Evolutionary conservation across 2,797 vertebrate genomes (phyloP), one percentile per base, ranked within the genome.

Genomic region (Sebastes oblongus): DNA sequence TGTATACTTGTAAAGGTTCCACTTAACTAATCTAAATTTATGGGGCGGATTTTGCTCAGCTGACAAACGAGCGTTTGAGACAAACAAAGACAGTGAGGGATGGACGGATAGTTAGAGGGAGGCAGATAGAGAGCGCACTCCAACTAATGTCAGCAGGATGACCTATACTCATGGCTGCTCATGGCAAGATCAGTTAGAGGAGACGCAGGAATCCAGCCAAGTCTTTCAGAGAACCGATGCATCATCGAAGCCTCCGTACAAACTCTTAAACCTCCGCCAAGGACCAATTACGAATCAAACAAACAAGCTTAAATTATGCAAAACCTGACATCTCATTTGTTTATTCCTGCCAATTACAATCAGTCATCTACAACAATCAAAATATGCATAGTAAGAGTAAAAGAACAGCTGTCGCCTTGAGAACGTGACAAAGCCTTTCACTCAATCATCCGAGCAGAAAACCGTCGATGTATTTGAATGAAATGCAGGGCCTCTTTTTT

Each of bases 351-450:
- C 25, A 81, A 72, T 88, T 86, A 68, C 72, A 72, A 76, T 72
- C 56, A 81, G 22, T 46, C 54, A 69, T 76, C 36, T 52, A 36
- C 54, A 30, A 20, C 60, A 70, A 55, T 75, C 24, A 27, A 75
- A 84, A 70, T 66, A 70, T 72, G 62, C 54, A 74, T 39, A 54
- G 56, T 39, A 81, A 66, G 36, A 73, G 52, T 75, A 29, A 78
- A 80, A 85, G 66, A 81, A 16, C 68, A 85, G 65, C 85, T 86
- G 82, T 78, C 29, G 24, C 32, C 60, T 79, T 3, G 1, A 73
- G 85, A 86, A 83, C 12, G 16, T 77, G 76, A 81, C 77, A 64
- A 67, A 72, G 73, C 55, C 71, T 83, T 88, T 83, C 52, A 54
- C 56, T 87, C 56, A 72, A 64, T 77, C 72, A 81, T 50, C 55